Percentiles rank a stretch among this genome's conserved stretches.
Conservation (phyloP, 2,113 vertebrate genomes). For the Microcebus griseorufus region DNA sequence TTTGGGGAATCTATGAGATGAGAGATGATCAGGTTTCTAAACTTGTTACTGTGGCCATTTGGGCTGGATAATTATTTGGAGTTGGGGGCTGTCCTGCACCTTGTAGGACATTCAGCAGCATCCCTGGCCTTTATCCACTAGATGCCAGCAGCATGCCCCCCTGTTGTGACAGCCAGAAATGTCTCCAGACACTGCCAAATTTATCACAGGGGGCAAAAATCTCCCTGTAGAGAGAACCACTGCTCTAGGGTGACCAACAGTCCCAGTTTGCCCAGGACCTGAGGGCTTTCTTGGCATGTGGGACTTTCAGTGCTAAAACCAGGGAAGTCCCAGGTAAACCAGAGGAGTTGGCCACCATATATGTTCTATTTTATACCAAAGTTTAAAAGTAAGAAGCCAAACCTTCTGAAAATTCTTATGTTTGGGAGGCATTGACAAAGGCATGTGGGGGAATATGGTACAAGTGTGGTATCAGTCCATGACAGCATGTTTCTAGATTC, state of each 20-base stretch:
- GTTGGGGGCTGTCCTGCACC: not conserved
- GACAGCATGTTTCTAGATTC: fast-evolving
- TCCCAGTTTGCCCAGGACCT: not conserved
- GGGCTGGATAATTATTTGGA: not conserved
- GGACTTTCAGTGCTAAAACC: not conserved
- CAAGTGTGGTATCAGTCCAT: not conserved
- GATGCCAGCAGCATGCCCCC: not conserved
- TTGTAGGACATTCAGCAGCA: not conserved
- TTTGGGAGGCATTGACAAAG: not conserved
- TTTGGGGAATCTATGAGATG: not conserved
- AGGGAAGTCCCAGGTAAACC: not conserved
- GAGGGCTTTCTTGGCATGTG: not conserved
- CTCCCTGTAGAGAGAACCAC: not conserved
- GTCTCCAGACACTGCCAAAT: not conserved
- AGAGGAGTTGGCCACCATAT: not conserved
- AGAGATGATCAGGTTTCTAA: not conserved
- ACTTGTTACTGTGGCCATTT: not conserved
- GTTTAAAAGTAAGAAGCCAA: not conserved
- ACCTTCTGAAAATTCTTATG: not conserved
- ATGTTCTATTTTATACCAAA: not conserved
- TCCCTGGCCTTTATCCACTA: not conserved
- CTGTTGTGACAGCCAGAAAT: not conserved
- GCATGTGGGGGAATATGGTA: not conserved
- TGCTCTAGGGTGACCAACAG: not conserved
- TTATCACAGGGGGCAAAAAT: not conserved